phyloP scores from a whole-genome alignment of 2,797 vertebrate genomes.

The Gadopsis marmoratus region DNA sequence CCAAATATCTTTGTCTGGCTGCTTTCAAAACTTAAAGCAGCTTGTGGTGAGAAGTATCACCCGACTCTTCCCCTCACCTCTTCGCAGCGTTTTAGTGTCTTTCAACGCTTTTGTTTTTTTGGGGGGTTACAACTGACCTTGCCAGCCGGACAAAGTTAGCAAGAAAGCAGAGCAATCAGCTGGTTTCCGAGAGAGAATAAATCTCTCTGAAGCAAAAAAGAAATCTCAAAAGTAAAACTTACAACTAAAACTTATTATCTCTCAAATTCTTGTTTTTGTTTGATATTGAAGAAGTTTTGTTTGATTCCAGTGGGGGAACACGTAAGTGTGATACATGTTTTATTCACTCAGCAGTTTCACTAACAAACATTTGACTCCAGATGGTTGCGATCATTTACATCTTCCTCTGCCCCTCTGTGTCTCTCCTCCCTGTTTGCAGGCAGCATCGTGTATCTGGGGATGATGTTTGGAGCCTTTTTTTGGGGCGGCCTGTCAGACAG shows the following conservation, averaged over 20 bases:
- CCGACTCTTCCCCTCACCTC: neutral
- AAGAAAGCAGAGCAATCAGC: neutral
- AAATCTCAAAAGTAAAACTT: too few species aligned
- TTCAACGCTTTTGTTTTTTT: neutral
- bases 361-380: constrained; percentile 25
- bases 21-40: neutral
- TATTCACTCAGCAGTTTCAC: too few species aligned
- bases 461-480: constrained; percentile 98
- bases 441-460: constrained; percentile 96
- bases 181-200: too few species aligned
- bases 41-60: neutral
- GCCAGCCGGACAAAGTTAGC: neutral
- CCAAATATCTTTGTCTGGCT: neutral
- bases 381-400: constrained; percentile 22
- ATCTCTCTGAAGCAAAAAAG: too few species aligned
- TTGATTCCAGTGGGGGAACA: too few species aligned
- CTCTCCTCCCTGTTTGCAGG: constrained; percentile 82
- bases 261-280: too few species aligned
- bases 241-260: too few species aligned
- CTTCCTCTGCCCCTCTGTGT: constrained; percentile 5
- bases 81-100: neutral
- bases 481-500: constrained; percentile 98
- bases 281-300: too few species aligned
- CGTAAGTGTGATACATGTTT: too few species aligned
- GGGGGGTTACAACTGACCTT: neutral